phyloP scores from a whole-genome alignment of 2,113 vertebrate species.

The Urocynchramus pylzowi region DNA sequence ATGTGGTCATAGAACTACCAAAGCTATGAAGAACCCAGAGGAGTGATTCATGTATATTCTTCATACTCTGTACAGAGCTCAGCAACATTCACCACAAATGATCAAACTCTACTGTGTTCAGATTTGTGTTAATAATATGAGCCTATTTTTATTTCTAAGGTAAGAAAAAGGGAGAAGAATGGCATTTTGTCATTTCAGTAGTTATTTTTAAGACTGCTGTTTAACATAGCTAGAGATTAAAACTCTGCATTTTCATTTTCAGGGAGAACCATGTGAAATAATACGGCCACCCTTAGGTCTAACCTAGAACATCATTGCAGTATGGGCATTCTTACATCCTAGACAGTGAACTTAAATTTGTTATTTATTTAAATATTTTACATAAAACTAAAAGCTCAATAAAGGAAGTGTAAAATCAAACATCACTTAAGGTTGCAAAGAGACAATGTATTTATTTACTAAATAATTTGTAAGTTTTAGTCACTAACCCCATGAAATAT shows the following conservation, averaged over 20 bases:
- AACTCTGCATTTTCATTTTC: neutral
- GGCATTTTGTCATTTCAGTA: neutral
- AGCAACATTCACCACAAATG: neutral
- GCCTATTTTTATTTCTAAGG: neutral
- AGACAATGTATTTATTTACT: neutral
- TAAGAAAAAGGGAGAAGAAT: neutral
- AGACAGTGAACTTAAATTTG: neutral
- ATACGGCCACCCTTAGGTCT: neutral
- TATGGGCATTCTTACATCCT: neutral
- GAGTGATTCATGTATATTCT: neutral
- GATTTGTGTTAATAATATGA: neutral
- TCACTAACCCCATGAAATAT: neutral
- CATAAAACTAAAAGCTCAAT: neutral
- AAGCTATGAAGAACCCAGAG: neutral
- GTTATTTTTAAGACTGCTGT: neutral
- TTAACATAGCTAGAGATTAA: neutral
- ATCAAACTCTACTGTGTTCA: neutral
- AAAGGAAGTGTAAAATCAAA: neutral
- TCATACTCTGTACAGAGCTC: neutral
- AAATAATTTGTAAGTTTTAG: neutral
- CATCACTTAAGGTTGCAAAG: neutral
- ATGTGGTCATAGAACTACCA: neutral
- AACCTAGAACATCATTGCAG: neutral
- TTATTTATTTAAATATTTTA: neutral
- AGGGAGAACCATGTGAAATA: neutral